Evolutionary conservation across 2,888 invertebrate species (phyloP), one percentile per base, ranked within the genome.

Genomic region (Pecten maximus): DNA sequence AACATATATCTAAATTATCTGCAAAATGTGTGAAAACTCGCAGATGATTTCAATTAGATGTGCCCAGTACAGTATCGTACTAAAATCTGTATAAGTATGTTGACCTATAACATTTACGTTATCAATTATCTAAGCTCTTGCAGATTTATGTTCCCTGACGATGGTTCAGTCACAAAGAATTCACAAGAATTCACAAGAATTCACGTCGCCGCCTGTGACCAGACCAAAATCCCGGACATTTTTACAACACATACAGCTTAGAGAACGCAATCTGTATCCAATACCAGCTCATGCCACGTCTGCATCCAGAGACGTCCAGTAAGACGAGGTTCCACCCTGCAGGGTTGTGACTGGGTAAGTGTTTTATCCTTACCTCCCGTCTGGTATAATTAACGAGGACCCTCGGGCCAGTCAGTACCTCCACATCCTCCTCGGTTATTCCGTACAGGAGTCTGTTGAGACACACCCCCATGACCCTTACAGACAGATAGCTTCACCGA

Each of bases 391-490:
- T 74, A 28, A 35, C 74, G 74, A 35, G 74, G 19, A 74, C 74
- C 28, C 74, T 74, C 4, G 28, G 74, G 74, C 35, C 74, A 6
- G 74, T 74, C 35, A 74, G 28, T 6, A 74, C 74, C 10, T 74
- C 10, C 28, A 39, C 28, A 40, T 90, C 90, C n/a, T 90, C 88
- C 44, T 90, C 88, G 23, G 88, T 39, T 48, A 50, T 35, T 40
- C 44, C 50, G 40, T 93, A 91, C 39, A 91, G 91, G 40, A 93
- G 89, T 50, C 92, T 87, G 87, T 93, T 93, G 90, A 93, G 90
- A 90, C 93, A 93, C 54, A 92, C 40, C 89, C 93, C 93, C 93
- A 93, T 93, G 40, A 89, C 88, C 89, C 10, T 50, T 44, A 86
- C 86, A 89, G 40, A 74, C 74, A 74, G 74, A 74, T 54, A 54